Conservation (phyloP, 2,113 vertebrate genomes). For the Miniopterus natalensis region DNA sequence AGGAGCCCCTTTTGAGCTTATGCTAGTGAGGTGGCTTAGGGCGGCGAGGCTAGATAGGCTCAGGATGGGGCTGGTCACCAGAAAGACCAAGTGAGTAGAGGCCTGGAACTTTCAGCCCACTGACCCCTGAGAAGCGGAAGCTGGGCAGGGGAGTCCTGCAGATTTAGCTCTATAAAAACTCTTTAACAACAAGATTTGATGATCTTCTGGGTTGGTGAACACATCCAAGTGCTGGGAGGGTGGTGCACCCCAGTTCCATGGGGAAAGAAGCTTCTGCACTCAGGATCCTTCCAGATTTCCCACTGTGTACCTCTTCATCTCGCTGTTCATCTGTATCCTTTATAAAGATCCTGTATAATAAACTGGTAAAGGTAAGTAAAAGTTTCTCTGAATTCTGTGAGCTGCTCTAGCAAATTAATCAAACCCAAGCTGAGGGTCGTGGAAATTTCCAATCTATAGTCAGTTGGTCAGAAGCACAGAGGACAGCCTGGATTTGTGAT, state of each 20-base stretch:
- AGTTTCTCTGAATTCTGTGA: neutral
- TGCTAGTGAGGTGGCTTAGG: neutral
- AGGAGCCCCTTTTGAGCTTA: neutral
- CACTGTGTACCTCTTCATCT: neutral
- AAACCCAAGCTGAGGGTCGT: neutral
- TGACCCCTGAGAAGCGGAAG: neutral
- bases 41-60: neutral
- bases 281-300: neutral
- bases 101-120: neutral
- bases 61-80: neutral
- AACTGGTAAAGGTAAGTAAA: neutral
- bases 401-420: conserved; percentile 27
- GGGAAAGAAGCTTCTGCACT: neutral
- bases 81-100: neutral
- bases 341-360: neutral
- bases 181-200: neutral
- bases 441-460: neutral
- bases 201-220: neutral
- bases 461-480: neutral
- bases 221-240: neutral
- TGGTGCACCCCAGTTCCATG: neutral
- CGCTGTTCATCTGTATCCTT: neutral
- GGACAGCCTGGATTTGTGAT: neutral
- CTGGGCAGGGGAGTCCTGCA: neutral
- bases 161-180: neutral